A percentile compares a stretch with the other conserved stretches of the same genome.
Conservation (phyloP, 2,113 vertebrate species). For the Brienomyrus longianalis region DNA sequence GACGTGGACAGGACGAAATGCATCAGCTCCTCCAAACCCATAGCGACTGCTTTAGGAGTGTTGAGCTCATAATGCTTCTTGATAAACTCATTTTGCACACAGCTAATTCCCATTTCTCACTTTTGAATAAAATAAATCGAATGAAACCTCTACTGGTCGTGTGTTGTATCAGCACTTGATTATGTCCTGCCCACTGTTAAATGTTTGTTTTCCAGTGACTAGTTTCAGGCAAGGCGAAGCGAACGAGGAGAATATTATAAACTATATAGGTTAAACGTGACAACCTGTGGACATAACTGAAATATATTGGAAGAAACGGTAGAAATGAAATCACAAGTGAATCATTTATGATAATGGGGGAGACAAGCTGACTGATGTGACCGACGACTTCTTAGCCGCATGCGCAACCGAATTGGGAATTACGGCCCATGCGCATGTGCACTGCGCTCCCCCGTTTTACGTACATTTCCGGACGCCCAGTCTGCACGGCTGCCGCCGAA, state of each 20-base stretch:
- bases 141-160: not conserved
- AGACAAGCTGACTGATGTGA: not conserved
- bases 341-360: not conserved
- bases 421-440: slow-evolving; percentile 44
- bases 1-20: not conserved
- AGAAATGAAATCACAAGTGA: not conserved
- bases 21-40: not conserved
- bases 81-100: not conserved
- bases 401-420: slow-evolving; percentile 18
- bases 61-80: not conserved
- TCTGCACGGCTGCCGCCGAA: slow-evolving; percentile 66
- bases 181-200: not conserved
- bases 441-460: slow-evolving; percentile 44
- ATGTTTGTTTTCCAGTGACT: not conserved
- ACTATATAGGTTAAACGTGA: not conserved
- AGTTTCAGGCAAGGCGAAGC: not conserved
- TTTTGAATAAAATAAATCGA: not conserved
- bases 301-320: not conserved
- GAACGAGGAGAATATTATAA: not conserved
- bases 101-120: not conserved
- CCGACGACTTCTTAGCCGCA: slow-evolving; percentile 14
- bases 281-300: not conserved
- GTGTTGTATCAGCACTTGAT: not conserved
- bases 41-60: not conserved
- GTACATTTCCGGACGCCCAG: slow-evolving; percentile 62